These are phyloP conservation scores for Prionailurus bengalensis DNA, from an alignment of 2,113 vertebrate genomes.

Conservation along the genomic window DNA sequence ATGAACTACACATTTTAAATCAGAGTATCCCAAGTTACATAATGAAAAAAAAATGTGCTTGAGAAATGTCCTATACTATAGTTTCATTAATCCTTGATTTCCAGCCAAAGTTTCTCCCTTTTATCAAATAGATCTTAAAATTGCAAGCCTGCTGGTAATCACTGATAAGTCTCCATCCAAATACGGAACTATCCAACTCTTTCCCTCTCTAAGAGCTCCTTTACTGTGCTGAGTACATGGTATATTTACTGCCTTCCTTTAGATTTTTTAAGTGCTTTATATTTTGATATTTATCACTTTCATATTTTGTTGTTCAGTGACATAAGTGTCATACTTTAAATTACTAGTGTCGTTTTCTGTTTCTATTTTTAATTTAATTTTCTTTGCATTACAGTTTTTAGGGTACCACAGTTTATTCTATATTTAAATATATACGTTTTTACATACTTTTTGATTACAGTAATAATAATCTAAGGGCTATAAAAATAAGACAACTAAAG, in stretches of 20 bases:
- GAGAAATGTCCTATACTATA: not conserved
- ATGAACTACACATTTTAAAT: not conserved
- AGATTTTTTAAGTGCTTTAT: not conserved
- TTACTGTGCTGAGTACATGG: fast-evolving
- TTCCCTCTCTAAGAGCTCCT: not conserved
- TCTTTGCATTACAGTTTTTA: not conserved
- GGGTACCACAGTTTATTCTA: not conserved
- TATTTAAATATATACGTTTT: not conserved
- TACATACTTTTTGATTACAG: not conserved
- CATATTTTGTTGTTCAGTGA: not conserved
- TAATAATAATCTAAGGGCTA: not conserved
- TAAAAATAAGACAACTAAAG: not conserved
- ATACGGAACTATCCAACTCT: not conserved
- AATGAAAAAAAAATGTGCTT: not conserved
- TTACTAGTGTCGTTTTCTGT: not conserved
- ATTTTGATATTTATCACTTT: not conserved
- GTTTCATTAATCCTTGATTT: constrained; percentile 17
- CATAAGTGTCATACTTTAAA: not conserved
- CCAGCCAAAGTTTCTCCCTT: not conserved
- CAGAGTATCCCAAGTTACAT: not conserved
- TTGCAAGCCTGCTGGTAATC: not conserved
- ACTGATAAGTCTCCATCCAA: not conserved
- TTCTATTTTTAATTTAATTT: no score
- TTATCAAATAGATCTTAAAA: not conserved
- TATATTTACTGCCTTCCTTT: not conserved